Evolutionary conservation across 1,140 invertebrate species (phyloP).

Genomic region (Schlechtendalia chinensis): DNA sequence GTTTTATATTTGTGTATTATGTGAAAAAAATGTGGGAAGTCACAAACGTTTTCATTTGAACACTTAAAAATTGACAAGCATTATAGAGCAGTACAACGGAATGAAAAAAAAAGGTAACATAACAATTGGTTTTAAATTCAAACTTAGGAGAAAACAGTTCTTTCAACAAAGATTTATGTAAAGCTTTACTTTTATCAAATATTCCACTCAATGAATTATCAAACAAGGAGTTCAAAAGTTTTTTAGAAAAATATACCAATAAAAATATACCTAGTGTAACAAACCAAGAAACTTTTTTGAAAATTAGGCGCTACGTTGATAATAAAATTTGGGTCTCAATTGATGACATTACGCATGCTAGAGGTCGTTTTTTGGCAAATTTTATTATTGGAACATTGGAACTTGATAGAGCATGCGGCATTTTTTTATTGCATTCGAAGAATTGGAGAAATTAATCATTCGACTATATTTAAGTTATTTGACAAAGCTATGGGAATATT

Average conservation of each 20-base stretch:
- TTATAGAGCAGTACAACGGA: not conserved
- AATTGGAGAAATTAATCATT: slow-evolving; percentile 8
- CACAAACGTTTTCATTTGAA: no score
- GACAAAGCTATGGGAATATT: no score
- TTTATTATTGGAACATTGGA: slow-evolving; percentile 8
- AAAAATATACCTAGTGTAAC: slow-evolving; percentile 9
- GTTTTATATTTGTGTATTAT: no score
- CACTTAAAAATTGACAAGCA: not conserved
- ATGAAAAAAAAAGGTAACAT: slow-evolving; percentile 1
- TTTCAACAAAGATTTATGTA: slow-evolving; percentile 14
- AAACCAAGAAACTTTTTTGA: not conserved
- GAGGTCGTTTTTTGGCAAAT: slow-evolving; percentile 4
- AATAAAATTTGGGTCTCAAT: slow-evolving; percentile 3
- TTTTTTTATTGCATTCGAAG: slow-evolving; percentile 10
- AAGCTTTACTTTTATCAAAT: not conserved
- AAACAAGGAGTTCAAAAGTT: slow-evolving; percentile 6
- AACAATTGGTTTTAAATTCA: not conserved
- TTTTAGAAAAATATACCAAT: no score
- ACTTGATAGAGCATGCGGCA: not conserved
- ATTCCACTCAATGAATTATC: slow-evolving; percentile 4
- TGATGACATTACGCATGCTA: not conserved
- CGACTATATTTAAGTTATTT: no score
- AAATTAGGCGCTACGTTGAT: not conserved
- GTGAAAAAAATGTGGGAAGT: no score
- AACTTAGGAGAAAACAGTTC: not conserved